Evolutionary conservation across 2,888 invertebrate species (phyloP).

Genomic region (Trichopria drosophilae): DNA sequence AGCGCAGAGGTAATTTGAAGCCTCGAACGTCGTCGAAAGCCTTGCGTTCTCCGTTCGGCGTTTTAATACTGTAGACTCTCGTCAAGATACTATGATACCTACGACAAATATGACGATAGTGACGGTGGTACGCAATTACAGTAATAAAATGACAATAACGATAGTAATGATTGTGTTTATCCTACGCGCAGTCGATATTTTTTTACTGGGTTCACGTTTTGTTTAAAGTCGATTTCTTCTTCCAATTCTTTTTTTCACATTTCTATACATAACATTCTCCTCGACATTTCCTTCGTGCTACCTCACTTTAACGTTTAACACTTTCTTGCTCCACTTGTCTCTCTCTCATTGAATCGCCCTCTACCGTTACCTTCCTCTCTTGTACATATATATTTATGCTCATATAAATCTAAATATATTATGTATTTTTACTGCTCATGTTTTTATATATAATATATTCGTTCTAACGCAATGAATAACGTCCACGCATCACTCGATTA

Average conservation of each 20-base stretch:
- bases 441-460: conserved; percentile 42
- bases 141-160: conserved; percentile 20
- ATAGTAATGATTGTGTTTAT: conserved; percentile 20
- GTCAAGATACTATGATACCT: conserved; percentile 29
- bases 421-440: conserved; percentile 40
- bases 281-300: conserved; percentile 5
- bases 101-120: conserved; percentile 31
- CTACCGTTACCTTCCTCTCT: conserved; percentile 31
- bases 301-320: no score
- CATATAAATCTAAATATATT: conserved; percentile 43
- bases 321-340: no score
- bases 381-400: conserved; percentile 38
- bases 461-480: conserved; percentile 42
- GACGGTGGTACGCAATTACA: conserved; percentile 22
- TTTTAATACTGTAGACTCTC: conserved; percentile 33
- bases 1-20: no score
- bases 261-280: conserved; percentile 45
- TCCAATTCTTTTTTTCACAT: conserved; percentile 20
- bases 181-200: conserved; percentile 25
- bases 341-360: background rate
- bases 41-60: conserved; percentile 20
- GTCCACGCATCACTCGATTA: conserved; percentile 32
- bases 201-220: no score
- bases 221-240: conserved; percentile 29
- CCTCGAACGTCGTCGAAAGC: no score